phyloP scores from a whole-genome alignment of 2,888 invertebrate genomes.

The Drosophila cognata region DNA sequence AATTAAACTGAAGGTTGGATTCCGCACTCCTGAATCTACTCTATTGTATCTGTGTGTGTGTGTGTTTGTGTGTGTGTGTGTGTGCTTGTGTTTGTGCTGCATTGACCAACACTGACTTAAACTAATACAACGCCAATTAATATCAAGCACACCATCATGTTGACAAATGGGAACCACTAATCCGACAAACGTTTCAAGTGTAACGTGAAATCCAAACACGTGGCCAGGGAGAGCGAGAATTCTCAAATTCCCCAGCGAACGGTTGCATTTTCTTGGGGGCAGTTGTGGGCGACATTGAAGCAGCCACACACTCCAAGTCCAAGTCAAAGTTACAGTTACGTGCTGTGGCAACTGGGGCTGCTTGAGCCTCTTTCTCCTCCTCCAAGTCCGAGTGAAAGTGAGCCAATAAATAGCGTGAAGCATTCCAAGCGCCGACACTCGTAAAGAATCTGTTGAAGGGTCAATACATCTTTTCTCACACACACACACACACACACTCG shows the following conservation, averaged over 20 bases:
- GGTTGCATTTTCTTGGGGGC: constrained; percentile 32
- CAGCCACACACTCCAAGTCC: constrained; percentile 17
- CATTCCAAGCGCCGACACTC: constrained; percentile 63
- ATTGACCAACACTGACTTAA: constrained; percentile 46
- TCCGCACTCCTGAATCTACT: constrained; percentile 1
- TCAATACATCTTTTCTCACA: constrained; percentile 78
- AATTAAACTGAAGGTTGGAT: constrained; percentile 19
- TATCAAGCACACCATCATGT: constrained; percentile 64
- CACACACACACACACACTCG: constrained; percentile 30
- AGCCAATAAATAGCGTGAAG: constrained; percentile 81
- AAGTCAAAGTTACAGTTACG: constrained; percentile 11
- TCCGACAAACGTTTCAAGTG: constrained; percentile 58
- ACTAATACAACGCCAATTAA: constrained; percentile 75
- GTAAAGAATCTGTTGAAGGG: constrained; percentile 71
- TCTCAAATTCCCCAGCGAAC: constrained; percentile 69
- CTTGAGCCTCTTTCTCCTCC: constrained; percentile 1
- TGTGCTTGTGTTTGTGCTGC: not conserved
- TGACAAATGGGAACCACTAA: constrained; percentile 80
- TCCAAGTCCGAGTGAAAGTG: constrained; percentile 69
- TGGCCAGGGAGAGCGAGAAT: constrained; percentile 53
- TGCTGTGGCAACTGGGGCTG: constrained; percentile 4
- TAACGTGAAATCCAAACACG: constrained; percentile 73
- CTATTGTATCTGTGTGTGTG: not conserved
- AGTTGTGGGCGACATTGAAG: constrained; percentile 47
- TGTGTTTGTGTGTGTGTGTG: not conserved